Conservation (phyloP, 2,113 vertebrate genomes). For the Seriola rivoliana region DNA sequence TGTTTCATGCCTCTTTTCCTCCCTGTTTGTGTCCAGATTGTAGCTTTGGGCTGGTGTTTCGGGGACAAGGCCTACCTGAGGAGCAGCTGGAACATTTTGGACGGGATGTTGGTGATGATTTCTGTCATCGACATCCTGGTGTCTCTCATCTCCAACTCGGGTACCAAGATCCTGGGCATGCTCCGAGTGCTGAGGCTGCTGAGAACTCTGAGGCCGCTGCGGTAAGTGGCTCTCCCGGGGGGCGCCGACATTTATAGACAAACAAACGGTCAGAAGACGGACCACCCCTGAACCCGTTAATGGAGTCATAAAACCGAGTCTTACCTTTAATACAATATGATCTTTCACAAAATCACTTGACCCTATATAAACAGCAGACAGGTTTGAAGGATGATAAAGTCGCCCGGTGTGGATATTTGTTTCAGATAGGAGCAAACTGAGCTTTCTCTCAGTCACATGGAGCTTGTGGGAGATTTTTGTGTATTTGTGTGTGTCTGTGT, state of each 20-base stretch:
- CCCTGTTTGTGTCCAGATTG: conserved; percentile 86
- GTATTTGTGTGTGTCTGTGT: conserved; percentile 3
- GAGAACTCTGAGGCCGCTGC: conserved; percentile 92
- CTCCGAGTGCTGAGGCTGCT: conserved; percentile 93
- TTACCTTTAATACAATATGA: background rate
- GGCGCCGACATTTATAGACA: background rate
- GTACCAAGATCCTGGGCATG: conserved; percentile 98
- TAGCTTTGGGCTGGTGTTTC: conserved; percentile 93
- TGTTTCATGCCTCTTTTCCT: background rate
- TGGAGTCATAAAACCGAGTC: background rate
- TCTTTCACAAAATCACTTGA: background rate
- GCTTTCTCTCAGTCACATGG: conserved; percentile 24
- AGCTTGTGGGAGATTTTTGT: conserved; percentile 21
- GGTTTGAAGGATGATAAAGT: background rate
- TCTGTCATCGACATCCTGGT: conserved; percentile 97
- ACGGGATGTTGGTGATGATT: conserved; percentile 97
- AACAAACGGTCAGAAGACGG: background rate
- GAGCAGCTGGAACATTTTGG: conserved; percentile 98
- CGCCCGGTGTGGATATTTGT: background rate
- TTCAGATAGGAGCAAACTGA: conserved; percentile 1
- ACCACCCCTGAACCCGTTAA: background rate
- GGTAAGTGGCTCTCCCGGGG: conserved; percentile 80
- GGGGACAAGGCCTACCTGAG: conserved; percentile 94
- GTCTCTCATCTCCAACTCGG: conserved; percentile 93
- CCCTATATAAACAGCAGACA: background rate